Base-by-base conservation (phyloP, 2,888 invertebrate species). In the Lypha dubia region DNA sequence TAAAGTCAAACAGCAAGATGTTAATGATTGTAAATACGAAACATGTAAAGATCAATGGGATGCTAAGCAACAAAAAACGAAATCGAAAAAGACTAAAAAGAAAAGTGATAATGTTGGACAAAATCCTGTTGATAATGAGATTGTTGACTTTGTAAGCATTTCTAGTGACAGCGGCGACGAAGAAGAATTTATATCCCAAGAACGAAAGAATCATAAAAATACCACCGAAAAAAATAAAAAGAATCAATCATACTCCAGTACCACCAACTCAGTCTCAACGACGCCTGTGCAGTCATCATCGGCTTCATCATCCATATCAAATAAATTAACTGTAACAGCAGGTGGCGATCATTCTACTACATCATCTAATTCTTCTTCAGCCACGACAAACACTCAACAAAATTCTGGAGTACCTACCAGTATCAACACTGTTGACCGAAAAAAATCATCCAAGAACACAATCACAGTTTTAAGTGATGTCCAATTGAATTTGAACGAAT, bases 401-500 rank as follows among this genome's bases (percentile, higher is more conserved):
- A 79, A 70, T 67, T 65, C 62, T 17, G 58, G 28, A 62, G 56
- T 22, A 53, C 38, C 9, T 24, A 49, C 38, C n/a, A 53, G 17
- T 13, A 79, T 22, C 46, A 62, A 49, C 9, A 60, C 20, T 0
- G 76, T 5, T 58, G 75, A 22, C 60, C 81, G 87, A 17, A 87
- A 86, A 58, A 89, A 88, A 67, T 89, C 89, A 32, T 88, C 89
- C 5, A 89, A 89, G 87, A 90, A 89, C 51, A 91, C 90, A 1
- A 89, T 92, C 24, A 92, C 91, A 5, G 92, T 92, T 38, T 88
- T 92, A 38, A 92, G 92, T 79, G 92, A 92, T 88, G 92, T 92
- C 24, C 92, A 92, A 85, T 87, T 92, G n/a, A 91, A 92, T 86
- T 88, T 92, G 85, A 91, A 90, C 71, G 91, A 92, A 87, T 92